A percentile compares a stretch with the other conserved stretches of the same genome.
Conservation (phyloP, 2,888 invertebrate genomes). For the Lumbricus terrestris region DNA sequence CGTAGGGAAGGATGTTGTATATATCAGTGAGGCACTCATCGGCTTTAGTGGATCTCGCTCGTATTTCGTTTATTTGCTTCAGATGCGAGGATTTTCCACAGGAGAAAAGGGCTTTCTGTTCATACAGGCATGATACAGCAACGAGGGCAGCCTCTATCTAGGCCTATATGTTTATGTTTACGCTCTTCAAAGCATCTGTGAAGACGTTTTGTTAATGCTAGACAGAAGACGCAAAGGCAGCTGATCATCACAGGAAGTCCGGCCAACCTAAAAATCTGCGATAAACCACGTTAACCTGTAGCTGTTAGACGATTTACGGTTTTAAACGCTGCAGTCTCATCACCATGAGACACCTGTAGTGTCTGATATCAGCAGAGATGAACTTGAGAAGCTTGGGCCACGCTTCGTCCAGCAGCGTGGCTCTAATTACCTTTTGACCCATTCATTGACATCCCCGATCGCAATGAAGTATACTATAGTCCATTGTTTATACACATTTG, state of each 20-base stretch:
- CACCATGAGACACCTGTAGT: not conserved
- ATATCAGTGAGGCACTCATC: not conserved
- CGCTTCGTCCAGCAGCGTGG: not conserved
- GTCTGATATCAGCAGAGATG: not conserved
- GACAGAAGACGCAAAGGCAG: not conserved
- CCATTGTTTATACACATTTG: not conserved
- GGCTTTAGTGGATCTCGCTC: not conserved
- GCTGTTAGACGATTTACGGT: not conserved
- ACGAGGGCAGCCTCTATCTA: not conserved
- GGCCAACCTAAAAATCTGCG: not conserved
- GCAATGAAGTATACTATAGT: not conserved
- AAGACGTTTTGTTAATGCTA: not conserved
- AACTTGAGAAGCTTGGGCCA: not conserved
- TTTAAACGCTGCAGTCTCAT: not conserved
- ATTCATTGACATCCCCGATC: not conserved
- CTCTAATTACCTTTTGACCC: not conserved
- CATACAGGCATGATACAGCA: no score
- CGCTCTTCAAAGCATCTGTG: not conserved
- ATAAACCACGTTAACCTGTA: not conserved
- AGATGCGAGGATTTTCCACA: not conserved
- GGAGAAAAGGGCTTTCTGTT: not conserved
- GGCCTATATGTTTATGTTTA: not conserved
- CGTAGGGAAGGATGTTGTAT: no score
- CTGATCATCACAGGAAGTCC: not conserved
- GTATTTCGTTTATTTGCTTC: not conserved